phyloP scores from a whole-genome alignment of 2,797 vertebrate species.

The Sebastes hopkinsi region DNA sequence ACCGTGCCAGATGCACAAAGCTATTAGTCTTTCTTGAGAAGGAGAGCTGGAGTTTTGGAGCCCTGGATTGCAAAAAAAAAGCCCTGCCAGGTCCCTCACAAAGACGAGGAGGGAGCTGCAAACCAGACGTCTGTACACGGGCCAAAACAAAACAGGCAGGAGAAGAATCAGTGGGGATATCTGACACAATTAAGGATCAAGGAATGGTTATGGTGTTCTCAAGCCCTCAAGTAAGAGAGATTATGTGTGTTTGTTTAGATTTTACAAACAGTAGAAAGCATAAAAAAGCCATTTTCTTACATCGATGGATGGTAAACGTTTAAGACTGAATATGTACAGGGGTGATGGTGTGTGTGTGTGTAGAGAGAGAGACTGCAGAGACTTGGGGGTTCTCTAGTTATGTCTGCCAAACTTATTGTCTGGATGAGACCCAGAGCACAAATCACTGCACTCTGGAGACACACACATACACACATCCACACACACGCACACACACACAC shows the following conservation, averaged over 20 bases:
- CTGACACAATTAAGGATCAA: conserved; percentile 1
- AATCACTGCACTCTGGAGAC: conserved; percentile 54
- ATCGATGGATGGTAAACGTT: neutral
- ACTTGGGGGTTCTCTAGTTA: conserved; percentile 50
- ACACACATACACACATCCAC: conserved; percentile 20
- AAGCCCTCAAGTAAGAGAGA: neutral
- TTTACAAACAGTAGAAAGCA: neutral
- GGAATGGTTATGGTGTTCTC: neutral
- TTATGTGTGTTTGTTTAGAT: neutral
- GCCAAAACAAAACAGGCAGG: conserved; percentile 50
- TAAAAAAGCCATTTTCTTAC: neutral
- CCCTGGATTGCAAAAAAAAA: conserved; percentile 12
- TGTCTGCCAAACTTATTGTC: conserved; percentile 63
- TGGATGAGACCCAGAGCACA: conserved; percentile 59
- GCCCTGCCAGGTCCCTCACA: neutral
- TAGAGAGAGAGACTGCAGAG: neutral
- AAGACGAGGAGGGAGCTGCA: conserved; percentile 21
- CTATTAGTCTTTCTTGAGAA: conserved; percentile 23
- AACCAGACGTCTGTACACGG: conserved; percentile 48
- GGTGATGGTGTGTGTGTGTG: neutral
- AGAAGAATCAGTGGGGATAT: conserved; percentile 14
- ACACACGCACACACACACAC: neutral
- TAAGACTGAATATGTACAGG: neutral
- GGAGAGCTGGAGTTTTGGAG: conserved; percentile 3
- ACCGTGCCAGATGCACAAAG: conserved; percentile 16